phyloP scores from a whole-genome alignment of 2,888 invertebrate species.

The Fragum sueziense region DNA sequence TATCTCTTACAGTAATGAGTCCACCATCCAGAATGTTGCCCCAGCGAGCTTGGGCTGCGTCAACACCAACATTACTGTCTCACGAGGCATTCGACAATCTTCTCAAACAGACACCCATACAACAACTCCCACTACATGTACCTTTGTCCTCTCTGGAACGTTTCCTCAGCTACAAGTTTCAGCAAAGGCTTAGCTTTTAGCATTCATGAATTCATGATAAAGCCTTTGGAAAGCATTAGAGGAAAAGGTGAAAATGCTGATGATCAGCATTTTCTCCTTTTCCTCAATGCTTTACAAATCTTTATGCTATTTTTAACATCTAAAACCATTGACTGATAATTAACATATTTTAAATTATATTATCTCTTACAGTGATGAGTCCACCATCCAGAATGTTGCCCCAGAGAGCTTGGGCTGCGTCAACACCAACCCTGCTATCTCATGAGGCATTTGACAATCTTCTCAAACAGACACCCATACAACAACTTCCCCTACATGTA shows the following conservation, averaged over 20 bases:
- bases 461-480: constrained; percentile 86
- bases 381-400: constrained; percentile 87
- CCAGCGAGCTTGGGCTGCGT: constrained; percentile 95
- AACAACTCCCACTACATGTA: constrained; percentile 62
- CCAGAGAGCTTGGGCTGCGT: constrained; percentile 95
- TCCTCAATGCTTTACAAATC: too few species aligned
- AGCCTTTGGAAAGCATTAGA: too few species aligned
- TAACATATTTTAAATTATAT: background rate
- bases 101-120: constrained; percentile 86
- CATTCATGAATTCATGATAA: too few species aligned
- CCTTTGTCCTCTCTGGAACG: constrained; percentile 88
- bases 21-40: constrained; percentile 87
- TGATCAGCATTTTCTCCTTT: too few species aligned
- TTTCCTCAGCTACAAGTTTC: constrained; percentile 95
- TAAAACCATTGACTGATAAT: too few species aligned
- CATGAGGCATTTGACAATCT: constrained; percentile 93
- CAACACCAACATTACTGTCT: constrained; percentile 93
- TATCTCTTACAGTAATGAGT: constrained; percentile 66
- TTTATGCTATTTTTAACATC: too few species aligned
- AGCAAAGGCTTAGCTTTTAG: constrained; percentile 92
- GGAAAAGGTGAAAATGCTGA: too few species aligned
- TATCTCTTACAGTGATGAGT: constrained; percentile 66
- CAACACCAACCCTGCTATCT: constrained; percentile 93
- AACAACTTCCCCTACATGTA: constrained; percentile 62
- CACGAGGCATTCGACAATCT: constrained; percentile 93